phyloP scores from a whole-genome alignment of 2,797 vertebrate genomes.

The Podarcis siculus region DNA sequence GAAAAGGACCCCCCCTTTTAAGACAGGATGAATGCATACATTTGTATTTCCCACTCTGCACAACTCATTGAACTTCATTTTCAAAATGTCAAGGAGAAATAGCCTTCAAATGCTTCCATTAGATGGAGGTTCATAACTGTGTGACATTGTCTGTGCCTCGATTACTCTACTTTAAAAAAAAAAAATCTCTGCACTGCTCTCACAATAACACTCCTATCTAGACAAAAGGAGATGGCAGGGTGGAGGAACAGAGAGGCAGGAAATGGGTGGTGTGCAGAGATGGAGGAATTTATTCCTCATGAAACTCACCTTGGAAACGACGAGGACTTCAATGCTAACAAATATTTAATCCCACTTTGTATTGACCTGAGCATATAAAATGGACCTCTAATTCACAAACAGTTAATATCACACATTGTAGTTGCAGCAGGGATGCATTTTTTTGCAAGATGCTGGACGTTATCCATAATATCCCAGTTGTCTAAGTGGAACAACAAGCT shows the following conservation, averaged over 20 bases:
- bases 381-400: not conserved
- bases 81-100: slow-evolving; percentile 75
- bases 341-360: not conserved
- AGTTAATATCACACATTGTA: not conserved
- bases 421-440: not conserved
- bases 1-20: slow-evolving; percentile 50
- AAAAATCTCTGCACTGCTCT: not conserved
- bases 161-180: slow-evolving; percentile 16
- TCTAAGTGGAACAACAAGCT: not conserved
- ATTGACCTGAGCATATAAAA: not conserved
- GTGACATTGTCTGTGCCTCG: slow-evolving; percentile 32
- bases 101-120: slow-evolving; percentile 69
- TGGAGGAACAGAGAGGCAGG: not conserved
- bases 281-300: not conserved
- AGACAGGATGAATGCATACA: slow-evolving; percentile 51
- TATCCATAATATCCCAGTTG: not conserved
- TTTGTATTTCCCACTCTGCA: slow-evolving; percentile 63
- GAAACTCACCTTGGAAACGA: not conserved
- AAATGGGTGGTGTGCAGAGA: not conserved
- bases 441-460: not conserved
- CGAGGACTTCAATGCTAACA: not conserved
- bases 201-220: not conserved
- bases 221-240: slow-evolving; percentile 6
- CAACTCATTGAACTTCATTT: slow-evolving; percentile 70
- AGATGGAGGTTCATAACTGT: slow-evolving; percentile 63